These are phyloP conservation scores for Riparia riparia DNA, from an alignment of 2,113 vertebrate genomes.

Conservation along the genomic window DNA sequence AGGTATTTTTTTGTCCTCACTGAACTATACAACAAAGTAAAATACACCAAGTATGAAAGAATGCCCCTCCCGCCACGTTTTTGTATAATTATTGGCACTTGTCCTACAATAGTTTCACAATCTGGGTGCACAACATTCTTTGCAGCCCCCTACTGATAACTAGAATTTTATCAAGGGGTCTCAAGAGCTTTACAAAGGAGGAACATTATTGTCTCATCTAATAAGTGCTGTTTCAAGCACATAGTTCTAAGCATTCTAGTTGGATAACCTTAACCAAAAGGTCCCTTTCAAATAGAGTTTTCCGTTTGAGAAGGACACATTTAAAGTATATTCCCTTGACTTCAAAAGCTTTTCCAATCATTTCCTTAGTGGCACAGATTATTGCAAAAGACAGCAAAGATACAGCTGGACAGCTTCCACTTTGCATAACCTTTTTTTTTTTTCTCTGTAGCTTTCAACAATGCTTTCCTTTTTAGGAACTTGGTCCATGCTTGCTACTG, in stretches of 20 bases:
- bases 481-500: not conserved
- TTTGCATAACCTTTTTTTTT: not conserved
- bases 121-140: not conserved
- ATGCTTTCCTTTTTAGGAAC: conserved; percentile 49
- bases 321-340: not conserved
- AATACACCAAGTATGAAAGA: not conserved
- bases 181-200: not conserved
- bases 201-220: not conserved
- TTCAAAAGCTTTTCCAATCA: not conserved
- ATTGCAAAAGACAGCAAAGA: conserved; percentile 19
- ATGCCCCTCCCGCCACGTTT: fast-evolving
- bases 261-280: not conserved
- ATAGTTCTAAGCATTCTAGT: not conserved
- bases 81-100: not conserved
- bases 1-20: not conserved
- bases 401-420: not conserved
- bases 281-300: not conserved
- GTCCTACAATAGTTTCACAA: not conserved
- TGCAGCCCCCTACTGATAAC: not conserved
- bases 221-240: not conserved
- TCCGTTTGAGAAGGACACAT: not conserved
- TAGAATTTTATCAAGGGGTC: not conserved
- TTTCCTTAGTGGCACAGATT: not conserved
- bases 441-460: conserved; percentile 1
- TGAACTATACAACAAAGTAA: not conserved